Conservation (phyloP, 2,797 vertebrate species). For the Micrastur ruficollis region DNA sequence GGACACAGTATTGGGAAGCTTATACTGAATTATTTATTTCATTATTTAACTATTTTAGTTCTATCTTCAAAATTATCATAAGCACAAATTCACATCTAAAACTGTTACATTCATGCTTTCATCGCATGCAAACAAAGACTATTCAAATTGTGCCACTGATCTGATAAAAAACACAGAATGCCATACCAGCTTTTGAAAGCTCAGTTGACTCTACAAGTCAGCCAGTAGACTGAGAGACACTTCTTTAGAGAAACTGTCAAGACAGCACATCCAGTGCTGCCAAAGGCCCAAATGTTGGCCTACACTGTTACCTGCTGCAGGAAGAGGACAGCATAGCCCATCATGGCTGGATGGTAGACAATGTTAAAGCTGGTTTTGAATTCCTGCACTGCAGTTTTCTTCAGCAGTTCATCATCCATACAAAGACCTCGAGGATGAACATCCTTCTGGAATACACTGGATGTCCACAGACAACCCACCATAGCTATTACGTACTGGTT, state of each 20-base stretch:
- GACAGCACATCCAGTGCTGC: neutral
- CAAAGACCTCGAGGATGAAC: slow-evolving; percentile 63
- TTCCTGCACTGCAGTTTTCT: slow-evolving; percentile 71
- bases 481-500: slow-evolving; percentile 85
- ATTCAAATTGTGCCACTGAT: neutral
- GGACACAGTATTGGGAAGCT: neutral
- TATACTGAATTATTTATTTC: neutral
- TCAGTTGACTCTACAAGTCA: neutral
- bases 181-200: neutral
- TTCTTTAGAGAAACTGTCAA: neutral
- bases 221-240: neutral
- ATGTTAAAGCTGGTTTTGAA: slow-evolving; percentile 81
- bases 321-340: slow-evolving; percentile 82
- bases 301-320: slow-evolving; percentile 79
- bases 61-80: neutral
- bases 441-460: slow-evolving; percentile 78
- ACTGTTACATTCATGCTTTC: neutral
- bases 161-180: neutral
- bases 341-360: slow-evolving; percentile 87
- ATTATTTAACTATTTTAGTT: neutral
- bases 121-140: neutral
- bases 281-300: neutral
- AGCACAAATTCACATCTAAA: neutral
- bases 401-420: slow-evolving; percentile 77
- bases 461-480: slow-evolving; percentile 91